Evolutionary conservation across 2,797 vertebrate genomes (phyloP).

Genomic region (Pseudopleuronectes americanus): DNA sequence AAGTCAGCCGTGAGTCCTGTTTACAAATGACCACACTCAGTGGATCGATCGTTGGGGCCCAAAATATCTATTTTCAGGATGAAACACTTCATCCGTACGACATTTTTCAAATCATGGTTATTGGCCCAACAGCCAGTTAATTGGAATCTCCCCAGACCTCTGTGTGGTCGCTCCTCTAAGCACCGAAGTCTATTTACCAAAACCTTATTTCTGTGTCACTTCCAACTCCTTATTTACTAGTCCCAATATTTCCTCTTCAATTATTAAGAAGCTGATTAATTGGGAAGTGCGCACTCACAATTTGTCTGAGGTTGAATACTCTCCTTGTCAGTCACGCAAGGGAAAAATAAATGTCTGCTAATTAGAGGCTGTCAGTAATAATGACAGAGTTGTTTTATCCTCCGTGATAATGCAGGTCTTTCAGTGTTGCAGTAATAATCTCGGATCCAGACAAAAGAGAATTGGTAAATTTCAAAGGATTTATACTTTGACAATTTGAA

Average conservation of each 20-base stretch:
- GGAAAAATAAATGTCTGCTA: background rate
- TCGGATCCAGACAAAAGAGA: conserved; percentile 19
- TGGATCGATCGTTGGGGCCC: background rate
- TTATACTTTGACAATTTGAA: conserved; percentile 30
- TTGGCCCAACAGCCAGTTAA: background rate
- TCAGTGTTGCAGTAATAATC: conserved; percentile 6
- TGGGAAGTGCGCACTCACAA: background rate
- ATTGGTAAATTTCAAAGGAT: conserved; percentile 32
- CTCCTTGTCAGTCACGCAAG: background rate
- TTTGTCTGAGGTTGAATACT: background rate
- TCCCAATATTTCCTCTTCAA: background rate
- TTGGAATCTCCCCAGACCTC: too few relatives aligned
- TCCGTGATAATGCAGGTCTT: conserved; percentile 13
- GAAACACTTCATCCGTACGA: background rate
- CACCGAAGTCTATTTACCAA: background rate
- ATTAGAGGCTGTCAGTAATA: background rate
- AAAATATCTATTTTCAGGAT: background rate
- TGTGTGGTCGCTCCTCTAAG: too few relatives aligned
- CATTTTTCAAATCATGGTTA: background rate
- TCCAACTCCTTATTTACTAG: background rate
- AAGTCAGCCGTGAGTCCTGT: background rate
- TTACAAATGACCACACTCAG: background rate
- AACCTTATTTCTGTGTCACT: background rate
- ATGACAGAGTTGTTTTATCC: background rate
- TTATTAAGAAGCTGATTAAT: too few relatives aligned